Evolutionary conservation across 1,140 invertebrate genomes (phyloP).

Genomic region (Latrodectus geometricus): DNA sequence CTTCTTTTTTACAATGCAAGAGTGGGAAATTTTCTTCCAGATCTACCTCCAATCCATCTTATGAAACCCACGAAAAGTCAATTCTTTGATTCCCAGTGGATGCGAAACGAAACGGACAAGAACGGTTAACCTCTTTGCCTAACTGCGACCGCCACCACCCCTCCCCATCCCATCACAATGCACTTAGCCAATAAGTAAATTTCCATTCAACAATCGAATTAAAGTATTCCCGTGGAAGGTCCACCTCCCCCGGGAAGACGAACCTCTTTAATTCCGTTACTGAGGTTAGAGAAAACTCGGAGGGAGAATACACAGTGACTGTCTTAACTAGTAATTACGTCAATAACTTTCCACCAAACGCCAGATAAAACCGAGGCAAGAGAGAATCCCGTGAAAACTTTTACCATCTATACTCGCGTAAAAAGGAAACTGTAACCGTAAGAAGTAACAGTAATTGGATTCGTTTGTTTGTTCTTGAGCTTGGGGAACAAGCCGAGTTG

Average conservation of each 20-base stretch:
- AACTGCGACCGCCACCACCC: neutral
- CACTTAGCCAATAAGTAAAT: constrained; percentile 40
- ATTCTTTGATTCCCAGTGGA: neutral
- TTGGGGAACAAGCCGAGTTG: neutral
- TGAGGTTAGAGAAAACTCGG: neutral
- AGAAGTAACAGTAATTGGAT: constrained; percentile 18
- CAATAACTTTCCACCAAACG: constrained; percentile 6
- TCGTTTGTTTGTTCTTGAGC: constrained; percentile 17
- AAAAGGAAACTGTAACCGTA: neutral
- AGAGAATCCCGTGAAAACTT: neutral
- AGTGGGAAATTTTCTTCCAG: neutral
- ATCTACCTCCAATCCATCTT: neutral
- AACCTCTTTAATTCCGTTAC: constrained; percentile 20
- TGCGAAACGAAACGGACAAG: neutral
- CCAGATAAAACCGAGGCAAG: too few species aligned
- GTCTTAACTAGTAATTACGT: constrained; percentile 21
- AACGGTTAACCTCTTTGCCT: neutral
- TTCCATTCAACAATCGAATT: constrained; percentile 30
- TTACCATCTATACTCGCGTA: neutral
- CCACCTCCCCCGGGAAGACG: neutral
- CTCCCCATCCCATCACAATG: constrained; percentile 11
- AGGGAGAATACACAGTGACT: neutral
- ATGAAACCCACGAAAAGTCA: neutral
- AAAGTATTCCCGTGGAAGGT: neutral
- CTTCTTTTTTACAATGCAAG: neutral